Conservation (phyloP, 2,888 invertebrate genomes). For the Tenthredo notha region DNA sequence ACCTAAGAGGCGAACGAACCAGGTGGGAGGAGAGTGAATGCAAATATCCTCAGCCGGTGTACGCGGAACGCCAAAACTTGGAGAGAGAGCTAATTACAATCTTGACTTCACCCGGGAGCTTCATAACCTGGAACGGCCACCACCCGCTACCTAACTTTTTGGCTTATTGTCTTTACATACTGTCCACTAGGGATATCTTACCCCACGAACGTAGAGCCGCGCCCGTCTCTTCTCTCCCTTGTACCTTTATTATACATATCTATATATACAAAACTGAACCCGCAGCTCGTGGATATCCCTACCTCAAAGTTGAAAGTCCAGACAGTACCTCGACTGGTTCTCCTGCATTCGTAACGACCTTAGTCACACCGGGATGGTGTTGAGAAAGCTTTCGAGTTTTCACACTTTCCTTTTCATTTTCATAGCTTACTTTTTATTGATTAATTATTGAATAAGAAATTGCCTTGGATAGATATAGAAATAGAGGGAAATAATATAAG, state of each 20-base stretch:
- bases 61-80: slow-evolving; percentile 74
- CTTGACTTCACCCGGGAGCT: slow-evolving; percentile 76
- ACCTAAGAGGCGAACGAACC: slow-evolving; percentile 54
- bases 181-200: slow-evolving; percentile 71
- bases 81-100: slow-evolving; percentile 76
- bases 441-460: neutral
- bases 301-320: slow-evolving; percentile 49
- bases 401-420: neutral
- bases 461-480: no score
- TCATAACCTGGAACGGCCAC: slow-evolving; percentile 73
- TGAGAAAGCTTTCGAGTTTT: neutral
- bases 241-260: neutral
- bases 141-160: slow-evolving; percentile 72
- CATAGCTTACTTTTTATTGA: neutral
- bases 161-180: slow-evolving; percentile 76
- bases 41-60: slow-evolving; percentile 67
- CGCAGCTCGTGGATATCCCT: slow-evolving; percentile 41
- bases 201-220: slow-evolving; percentile 20
- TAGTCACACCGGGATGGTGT: neutral
- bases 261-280: slow-evolving; percentile 13
- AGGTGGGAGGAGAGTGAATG: slow-evolving; percentile 60
- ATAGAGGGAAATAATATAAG: neutral
- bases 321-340: slow-evolving; percentile 36
- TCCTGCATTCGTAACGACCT: slow-evolving; percentile 45
- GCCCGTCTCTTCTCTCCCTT: slow-evolving; percentile 1